Conservation (phyloP, 2,797 vertebrate species). For the Syndactyla subalaris region DNA sequence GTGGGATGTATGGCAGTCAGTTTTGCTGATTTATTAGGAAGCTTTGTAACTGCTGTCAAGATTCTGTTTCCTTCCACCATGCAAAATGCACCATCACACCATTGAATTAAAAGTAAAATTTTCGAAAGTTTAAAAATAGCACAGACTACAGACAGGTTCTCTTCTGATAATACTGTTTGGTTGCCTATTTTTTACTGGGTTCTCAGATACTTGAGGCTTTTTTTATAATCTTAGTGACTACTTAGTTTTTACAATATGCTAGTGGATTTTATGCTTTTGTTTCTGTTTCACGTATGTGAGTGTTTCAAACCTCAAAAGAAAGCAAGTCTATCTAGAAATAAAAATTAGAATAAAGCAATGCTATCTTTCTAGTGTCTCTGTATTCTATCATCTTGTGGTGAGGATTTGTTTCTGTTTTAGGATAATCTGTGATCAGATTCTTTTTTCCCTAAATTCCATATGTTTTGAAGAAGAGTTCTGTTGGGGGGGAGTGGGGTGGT, state of each 20-base stretch:
- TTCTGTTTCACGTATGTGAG: neutral
- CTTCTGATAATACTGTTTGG: neutral
- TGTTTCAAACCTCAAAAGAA: neutral
- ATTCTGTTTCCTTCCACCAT: neutral
- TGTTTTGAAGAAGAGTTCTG: neutral
- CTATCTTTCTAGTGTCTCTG: neutral
- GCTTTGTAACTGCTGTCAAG: neutral
- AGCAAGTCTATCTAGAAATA: neutral
- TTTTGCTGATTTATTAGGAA: neutral
- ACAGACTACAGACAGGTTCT: neutral
- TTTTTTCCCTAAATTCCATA: neutral
- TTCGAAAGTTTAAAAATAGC: neutral
- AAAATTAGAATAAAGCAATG: neutral
- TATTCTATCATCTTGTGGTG: neutral
- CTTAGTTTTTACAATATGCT: neutral
- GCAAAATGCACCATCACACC: neutral
- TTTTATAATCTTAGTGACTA: neutral
- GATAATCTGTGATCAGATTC: neutral
- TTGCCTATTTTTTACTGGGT: neutral
- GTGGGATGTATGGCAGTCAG: neutral
- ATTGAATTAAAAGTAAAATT: neutral
- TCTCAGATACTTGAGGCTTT: neutral
- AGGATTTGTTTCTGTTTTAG: neutral
- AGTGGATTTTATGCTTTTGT: neutral
- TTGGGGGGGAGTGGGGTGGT: rapidly evolving